These are phyloP conservation scores for Ctenomys sociabilis DNA, from an alignment of 2,113 vertebrate species.

Conservation along the genomic window DNA sequence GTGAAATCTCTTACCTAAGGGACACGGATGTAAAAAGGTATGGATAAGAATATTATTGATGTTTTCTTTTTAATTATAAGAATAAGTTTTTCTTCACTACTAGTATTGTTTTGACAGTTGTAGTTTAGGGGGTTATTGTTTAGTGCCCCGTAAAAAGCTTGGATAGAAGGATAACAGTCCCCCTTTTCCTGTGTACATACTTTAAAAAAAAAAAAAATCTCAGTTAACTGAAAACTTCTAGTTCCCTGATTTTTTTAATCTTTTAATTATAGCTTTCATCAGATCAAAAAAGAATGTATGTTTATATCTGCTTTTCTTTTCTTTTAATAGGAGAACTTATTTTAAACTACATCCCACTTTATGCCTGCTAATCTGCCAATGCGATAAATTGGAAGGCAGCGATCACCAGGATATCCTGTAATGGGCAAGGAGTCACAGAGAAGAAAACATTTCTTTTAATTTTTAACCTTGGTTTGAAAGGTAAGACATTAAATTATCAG, in stretches of 20 bases:
- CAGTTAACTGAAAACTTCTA: background rate
- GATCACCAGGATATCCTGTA: conserved; percentile 91
- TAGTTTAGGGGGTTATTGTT: background rate
- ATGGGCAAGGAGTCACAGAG: conserved; percentile 95
- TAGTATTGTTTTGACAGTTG: background rate
- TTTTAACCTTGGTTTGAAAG: conserved; percentile 91
- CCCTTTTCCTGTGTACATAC: background rate
- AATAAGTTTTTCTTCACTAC: background rate
- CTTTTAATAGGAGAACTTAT: conserved; percentile 80
- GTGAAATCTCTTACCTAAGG: background rate
- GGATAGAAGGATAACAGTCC: background rate
- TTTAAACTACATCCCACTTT: conserved; percentile 74
- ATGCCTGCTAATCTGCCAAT: conserved; percentile 83
- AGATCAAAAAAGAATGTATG: background rate
- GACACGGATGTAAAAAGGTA: background rate
- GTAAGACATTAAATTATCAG: conserved; percentile 85
- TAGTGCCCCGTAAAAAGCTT: background rate
- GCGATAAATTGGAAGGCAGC: conserved; percentile 83
- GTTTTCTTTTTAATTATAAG: background rate
- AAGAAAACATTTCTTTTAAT: conserved; percentile 90
- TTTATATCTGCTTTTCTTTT: conserved; percentile 63
- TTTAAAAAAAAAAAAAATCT: too few relatives aligned
- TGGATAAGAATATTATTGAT: background rate
- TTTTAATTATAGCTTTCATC: background rate
- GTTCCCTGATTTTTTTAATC: background rate